A percentile compares a stretch with the other conserved stretches of the same genome.
phyloP scores from a whole-genome alignment of 2,888 invertebrate species.

The Pseudococcus longispinus region DNA sequence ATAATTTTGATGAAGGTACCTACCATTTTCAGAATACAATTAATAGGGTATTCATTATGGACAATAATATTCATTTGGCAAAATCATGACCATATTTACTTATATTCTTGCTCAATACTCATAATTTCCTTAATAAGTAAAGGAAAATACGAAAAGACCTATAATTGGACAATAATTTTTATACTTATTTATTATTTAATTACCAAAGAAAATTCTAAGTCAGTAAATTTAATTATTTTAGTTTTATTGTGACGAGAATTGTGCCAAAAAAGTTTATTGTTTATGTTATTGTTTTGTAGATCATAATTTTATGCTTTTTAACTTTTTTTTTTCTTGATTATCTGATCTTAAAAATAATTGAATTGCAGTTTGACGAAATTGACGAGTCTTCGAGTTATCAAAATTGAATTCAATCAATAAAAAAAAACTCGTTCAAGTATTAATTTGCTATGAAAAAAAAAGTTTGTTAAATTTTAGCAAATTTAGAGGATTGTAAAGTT shows the following conservation, averaged over 20 bases:
- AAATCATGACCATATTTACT: neutral
- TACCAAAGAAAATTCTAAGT: constrained; percentile 30
- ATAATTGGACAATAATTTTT: constrained; percentile 16
- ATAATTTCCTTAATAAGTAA: neutral
- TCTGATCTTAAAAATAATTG: no score
- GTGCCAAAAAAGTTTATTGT: neutral
- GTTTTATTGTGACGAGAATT: neutral
- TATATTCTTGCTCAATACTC: neutral
- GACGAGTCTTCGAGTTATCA: no score
- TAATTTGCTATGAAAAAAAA: no score
- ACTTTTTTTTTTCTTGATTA: neutral
- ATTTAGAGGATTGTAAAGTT: no score
- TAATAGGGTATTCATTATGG: neutral
- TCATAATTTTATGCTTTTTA: neutral
- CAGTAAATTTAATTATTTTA: constrained; percentile 19
- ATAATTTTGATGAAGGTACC: no score
- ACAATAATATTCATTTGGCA: neutral
- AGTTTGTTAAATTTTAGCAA: no score
- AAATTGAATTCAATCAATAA: no score
- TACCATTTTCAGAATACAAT: neutral
- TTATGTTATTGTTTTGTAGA: neutral
- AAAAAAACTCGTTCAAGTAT: no score
- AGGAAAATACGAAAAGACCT: neutral
- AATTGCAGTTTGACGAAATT: no score
- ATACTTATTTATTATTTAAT: neutral